These are phyloP conservation scores for Dendrophyllia cribrosa DNA, from an alignment of 64 coral and sea anemone species.

Conservation along the genomic window DNA sequence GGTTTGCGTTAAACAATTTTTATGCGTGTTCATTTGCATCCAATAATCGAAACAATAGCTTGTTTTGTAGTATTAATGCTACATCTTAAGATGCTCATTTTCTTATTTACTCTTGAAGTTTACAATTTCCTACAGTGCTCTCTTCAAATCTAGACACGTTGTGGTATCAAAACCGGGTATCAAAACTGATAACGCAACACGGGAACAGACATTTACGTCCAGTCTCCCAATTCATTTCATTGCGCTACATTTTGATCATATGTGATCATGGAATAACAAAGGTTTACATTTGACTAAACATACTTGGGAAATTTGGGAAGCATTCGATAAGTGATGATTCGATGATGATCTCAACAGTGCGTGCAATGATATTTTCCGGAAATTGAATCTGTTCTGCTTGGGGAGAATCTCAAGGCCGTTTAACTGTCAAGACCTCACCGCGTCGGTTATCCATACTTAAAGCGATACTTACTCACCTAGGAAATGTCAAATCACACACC, in stretches of 20 bases:
- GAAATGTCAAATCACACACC: neutral
- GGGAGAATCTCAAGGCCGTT: neutral
- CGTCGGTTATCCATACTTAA: neutral
- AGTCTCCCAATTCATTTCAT: neutral
- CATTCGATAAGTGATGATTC: neutral
- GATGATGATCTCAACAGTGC: neutral
- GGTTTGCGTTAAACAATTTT: neutral
- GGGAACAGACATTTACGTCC: neutral
- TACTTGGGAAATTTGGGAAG: neutral
- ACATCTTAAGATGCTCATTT: neutral
- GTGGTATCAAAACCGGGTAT: too few relatives aligned
- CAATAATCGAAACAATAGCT: neutral
- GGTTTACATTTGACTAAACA: neutral
- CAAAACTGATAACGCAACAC: neutral
- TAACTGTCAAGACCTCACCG: neutral
- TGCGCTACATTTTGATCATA: neutral
- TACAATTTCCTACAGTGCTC: neutral
- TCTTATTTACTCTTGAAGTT: neutral
- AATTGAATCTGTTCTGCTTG: neutral
- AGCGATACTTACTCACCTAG: neutral
- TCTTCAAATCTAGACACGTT: neutral
- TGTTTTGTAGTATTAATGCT: neutral
- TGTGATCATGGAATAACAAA: neutral
- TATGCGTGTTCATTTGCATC: neutral
- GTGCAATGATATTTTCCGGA: constrained; percentile 1